Base-by-base conservation (phyloP, 2,888 invertebrate species). In the Epinotia nisella region DNA sequence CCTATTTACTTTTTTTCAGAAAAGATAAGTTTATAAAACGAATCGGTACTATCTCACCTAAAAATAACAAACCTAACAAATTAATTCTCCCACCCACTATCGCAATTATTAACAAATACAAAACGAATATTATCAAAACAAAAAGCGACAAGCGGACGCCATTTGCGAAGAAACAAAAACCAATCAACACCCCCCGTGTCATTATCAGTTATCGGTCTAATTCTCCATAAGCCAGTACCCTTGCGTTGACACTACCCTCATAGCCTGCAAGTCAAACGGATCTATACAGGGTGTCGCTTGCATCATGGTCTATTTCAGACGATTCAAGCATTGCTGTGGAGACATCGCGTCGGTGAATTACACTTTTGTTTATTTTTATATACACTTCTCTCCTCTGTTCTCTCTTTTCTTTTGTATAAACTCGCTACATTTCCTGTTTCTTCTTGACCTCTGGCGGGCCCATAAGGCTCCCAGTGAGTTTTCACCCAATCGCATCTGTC, bases 101-200 rank as follows among this genome's bases (percentile, higher is more conserved):
- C 17, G 51, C n/a, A 61, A 61, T 62, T n/a, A 53, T 64, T 65
- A 19, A 53, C 19, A 55, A 65, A 65, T 35, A 55, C 66, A 41
- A 56, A 66, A 66, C 58, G 29, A 29, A 39, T 66, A 56, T 66
- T 66, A 41, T 66, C 39, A n/a, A 24, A 56, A 56, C 55, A 66
- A 65, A 66, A 66, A 35, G 35, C 65, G 65, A 55, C 53, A 55
- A 62, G n/a, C 19, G 39, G 21, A 39, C 55, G 66, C 66, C 66
- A 66, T 66, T 66, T 66, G 66, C 66, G 15, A 66, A 62, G 61
- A 56, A 66, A 66, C 66, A 66, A 66, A 66, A 66, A 66, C 66
- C 55, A 66, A 66, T 66, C 66, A 56, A 41, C 66, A 66, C 66
- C 65, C 66, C 64, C 55, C 55, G 65, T 39, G 39, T 66, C 66